Base-by-base conservation (phyloP, 2,113 vertebrate species). In the Fregetta grallaria region DNA sequence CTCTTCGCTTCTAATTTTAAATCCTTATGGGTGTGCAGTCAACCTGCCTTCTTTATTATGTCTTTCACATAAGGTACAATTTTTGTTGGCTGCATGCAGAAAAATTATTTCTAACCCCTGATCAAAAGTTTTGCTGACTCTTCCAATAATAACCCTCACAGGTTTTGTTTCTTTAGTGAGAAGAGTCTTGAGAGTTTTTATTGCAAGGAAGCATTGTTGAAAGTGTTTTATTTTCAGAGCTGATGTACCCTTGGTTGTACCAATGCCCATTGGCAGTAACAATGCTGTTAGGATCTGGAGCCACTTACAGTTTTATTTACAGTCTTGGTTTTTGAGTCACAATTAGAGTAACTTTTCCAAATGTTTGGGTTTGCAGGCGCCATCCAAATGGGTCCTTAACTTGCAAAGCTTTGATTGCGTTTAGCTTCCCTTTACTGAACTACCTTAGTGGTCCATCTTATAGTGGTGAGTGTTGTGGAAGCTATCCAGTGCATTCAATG, bases 321-420 rank as follows among this genome's bases (percentile, higher is more conserved):
- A 58, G 90, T 86, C 95, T 95, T 90, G 88, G 95, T 84, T 97
- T 97, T 95, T 95, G 85, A 95, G 86, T 96, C 94, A 94, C 67
- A 97, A 97, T 95, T 92, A 92, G 88, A 93, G 87, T 20, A 94
- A 81, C 67, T 93, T 96, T 95, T 94, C 95, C 94, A 94, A 96
- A 97, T 92, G 86, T 96, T 91, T 90, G 83, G 94, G 95, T 83
- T 94, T 93, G 70, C 21, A 88, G 96, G 87, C 61, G 3, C 94
- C 84, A 83, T 49, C 44, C 77, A 95, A 94, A 88, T 63, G 72
- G 92, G 86, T 85, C 79, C 82, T 96, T 79, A 80, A 94, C 71
- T 80, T 74, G 97, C 78, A 94, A 96, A 77, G 34, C 66, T 85
- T 82, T 94, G 71, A 77, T 50, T 73, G 73, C 83, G 61, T 86